Evolutionary conservation across 2,797 vertebrate species (phyloP).

Genomic region (Enteromius paludinosus): DNA sequence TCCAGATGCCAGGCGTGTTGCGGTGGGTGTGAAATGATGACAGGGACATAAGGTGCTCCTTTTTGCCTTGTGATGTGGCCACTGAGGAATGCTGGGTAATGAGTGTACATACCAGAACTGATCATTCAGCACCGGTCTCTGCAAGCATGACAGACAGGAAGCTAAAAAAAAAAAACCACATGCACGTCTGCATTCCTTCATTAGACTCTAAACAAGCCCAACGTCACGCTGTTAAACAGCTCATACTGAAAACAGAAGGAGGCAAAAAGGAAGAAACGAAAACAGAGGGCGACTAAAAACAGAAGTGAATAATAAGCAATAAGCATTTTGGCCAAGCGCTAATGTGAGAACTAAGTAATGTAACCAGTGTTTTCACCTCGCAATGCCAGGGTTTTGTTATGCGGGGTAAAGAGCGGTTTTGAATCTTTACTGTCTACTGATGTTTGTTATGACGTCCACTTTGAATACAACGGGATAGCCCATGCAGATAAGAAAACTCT

Average conservation of each 20-base stretch:
- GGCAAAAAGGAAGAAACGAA: not conserved
- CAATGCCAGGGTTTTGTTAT: not conserved
- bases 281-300: not conserved
- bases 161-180: slow-evolving; percentile 11
- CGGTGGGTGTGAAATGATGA: slow-evolving; percentile 5
- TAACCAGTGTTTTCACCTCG: not conserved
- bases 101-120: slow-evolving; percentile 26
- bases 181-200: not conserved
- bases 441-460: not conserved
- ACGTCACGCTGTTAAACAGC: slow-evolving; percentile 3
- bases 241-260: slow-evolving; percentile 8
- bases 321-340: not conserved
- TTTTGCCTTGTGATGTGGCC: slow-evolving; percentile 10
- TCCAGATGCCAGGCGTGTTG: not conserved
- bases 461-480: not conserved
- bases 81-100: slow-evolving; percentile 40
- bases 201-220: slow-evolving; percentile 8
- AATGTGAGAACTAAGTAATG: not conserved
- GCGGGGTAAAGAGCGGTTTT: not conserved
- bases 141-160: not conserved
- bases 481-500: no score
- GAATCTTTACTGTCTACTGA: not conserved
- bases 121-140: slow-evolving; percentile 16
- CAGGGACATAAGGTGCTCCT: not conserved
- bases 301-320: not conserved